Evolutionary conservation across 2,797 vertebrate species (phyloP).

Genomic region (Rhinophrynus dorsalis): DNA sequence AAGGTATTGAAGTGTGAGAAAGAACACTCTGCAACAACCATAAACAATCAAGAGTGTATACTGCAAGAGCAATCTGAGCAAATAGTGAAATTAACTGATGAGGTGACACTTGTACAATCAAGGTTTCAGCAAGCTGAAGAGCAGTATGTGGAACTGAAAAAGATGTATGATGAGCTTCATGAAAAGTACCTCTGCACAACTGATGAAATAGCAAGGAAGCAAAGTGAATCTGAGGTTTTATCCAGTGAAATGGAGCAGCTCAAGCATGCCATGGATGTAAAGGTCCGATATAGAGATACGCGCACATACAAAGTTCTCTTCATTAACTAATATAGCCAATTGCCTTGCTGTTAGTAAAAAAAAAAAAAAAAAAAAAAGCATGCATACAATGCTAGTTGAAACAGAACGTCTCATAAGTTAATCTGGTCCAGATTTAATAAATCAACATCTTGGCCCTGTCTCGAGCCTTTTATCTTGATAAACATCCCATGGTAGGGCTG

Average conservation of each 20-base stretch:
- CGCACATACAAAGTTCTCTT: too few relatives aligned
- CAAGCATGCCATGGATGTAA: slow-evolving; percentile 53
- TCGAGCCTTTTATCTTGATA: too few relatives aligned
- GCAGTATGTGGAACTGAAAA: slow-evolving; percentile 53
- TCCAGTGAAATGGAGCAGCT: slow-evolving; percentile 58
- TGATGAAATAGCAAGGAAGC: slow-evolving; percentile 58
- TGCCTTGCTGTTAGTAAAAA: too few relatives aligned
- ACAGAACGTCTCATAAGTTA: too few relatives aligned
- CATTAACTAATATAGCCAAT: too few relatives aligned
- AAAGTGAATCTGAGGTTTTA: slow-evolving; percentile 54
- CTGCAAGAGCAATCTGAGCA: slow-evolving; percentile 61
- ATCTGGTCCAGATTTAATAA: too few relatives aligned
- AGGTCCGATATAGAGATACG: too few relatives aligned
- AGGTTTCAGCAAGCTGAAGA: slow-evolving; percentile 44
- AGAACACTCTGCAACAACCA: slow-evolving; percentile 59
- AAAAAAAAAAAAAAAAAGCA: too few relatives aligned
- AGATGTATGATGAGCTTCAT: slow-evolving; percentile 48
- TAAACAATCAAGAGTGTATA: slow-evolving; percentile 56
- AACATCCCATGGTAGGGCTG: too few relatives aligned
- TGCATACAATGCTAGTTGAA: too few relatives aligned
- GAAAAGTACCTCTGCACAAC: slow-evolving; percentile 46
- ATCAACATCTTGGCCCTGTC: too few relatives aligned
- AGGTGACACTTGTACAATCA: slow-evolving; percentile 51
- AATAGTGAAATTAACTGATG: slow-evolving; percentile 53
- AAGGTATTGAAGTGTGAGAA: slow-evolving; percentile 53